Evolutionary conservation across 2,113 vertebrate genomes (phyloP).

Genomic region (Aleadryas rufinucha): DNA sequence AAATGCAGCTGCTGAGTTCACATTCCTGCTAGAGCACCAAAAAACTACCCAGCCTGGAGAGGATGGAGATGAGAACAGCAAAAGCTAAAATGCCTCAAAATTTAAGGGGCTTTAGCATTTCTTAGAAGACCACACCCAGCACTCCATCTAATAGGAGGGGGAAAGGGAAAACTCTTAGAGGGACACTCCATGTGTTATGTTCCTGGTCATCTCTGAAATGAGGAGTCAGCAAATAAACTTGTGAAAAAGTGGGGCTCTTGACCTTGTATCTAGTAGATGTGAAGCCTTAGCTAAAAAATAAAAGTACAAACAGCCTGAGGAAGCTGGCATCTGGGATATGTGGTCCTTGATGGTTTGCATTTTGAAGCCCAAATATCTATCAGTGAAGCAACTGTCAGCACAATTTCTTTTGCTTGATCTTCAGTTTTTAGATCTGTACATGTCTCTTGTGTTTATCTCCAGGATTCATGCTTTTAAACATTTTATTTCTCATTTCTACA

Average conservation of each 20-base stretch:
- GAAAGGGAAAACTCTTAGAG: rapidly evolving
- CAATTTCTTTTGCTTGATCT: not conserved
- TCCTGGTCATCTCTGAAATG: not conserved
- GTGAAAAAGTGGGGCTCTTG: not conserved
- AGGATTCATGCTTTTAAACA: not conserved
- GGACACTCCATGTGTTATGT: rapidly evolving
- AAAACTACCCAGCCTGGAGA: not conserved
- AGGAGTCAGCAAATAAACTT: not conserved
- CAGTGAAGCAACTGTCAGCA: not conserved
- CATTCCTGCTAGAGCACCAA: not conserved
- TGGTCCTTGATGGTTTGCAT: not conserved
- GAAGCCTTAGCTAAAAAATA: not conserved
- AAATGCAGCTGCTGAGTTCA: not conserved
- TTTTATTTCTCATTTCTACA: constrained; percentile 1
- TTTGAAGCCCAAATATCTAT: not conserved
- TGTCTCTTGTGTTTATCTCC: not conserved
- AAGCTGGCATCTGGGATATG: not conserved
- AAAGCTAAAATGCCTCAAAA: not conserved
- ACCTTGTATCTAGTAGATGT: not conserved
- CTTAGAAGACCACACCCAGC: not conserved
- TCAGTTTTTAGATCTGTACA: not conserved
- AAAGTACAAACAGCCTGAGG: not conserved
- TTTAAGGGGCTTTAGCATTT: not conserved
- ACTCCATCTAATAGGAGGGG: not conserved
- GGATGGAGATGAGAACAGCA: not conserved